A percentile compares a stretch with the other conserved stretches of the same genome.
phyloP scores from a whole-genome alignment of 1,140 invertebrate genomes.

The Platyura marginata region DNA sequence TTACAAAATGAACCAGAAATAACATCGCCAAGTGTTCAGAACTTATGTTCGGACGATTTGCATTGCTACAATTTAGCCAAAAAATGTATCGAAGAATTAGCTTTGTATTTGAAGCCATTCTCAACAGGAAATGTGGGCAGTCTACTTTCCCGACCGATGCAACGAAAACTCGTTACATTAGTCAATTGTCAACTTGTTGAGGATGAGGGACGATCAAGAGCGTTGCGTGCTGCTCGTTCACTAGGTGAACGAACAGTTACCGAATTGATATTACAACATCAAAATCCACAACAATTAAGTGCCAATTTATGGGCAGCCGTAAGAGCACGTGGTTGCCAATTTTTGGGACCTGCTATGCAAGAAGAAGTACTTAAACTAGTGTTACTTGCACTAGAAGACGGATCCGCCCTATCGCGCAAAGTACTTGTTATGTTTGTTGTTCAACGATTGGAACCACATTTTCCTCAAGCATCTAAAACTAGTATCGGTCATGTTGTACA shows the following conservation, averaged over 20 bases:
- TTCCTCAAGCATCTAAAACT: constrained; percentile 95
- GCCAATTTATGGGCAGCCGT: constrained; percentile 95
- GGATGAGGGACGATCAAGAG: constrained; percentile 64
- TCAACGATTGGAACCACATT: constrained; percentile 83
- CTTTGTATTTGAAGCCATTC: constrained; percentile 61
- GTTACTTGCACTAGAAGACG: constrained; percentile 84
- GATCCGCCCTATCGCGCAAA: constrained; percentile 90
- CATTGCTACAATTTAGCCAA: constrained; percentile 58
- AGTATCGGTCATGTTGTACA: constrained; percentile 98
- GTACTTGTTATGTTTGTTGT: constrained; percentile 98
- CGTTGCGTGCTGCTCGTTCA: constrained; percentile 69
- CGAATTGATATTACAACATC: constrained; percentile 84
- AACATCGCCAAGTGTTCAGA: constrained; percentile 27
- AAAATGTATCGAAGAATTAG: constrained; percentile 71
- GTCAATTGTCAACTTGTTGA: constrained; percentile 86
- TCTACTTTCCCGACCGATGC: constrained; percentile 79
- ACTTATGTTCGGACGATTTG: constrained; percentile 44
- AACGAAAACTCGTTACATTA: constrained; percentile 80
- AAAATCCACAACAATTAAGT: constrained; percentile 81
- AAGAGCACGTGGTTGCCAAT: constrained; percentile 89
- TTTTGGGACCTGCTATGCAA: constrained; percentile 98
- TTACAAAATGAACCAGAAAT: constrained; percentile 3
- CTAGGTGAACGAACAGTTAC: constrained; percentile 88
- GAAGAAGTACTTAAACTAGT: constrained; percentile 94
- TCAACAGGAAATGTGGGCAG: constrained; percentile 21